Evolutionary conservation across 2,888 invertebrate species (phyloP), one percentile per base, ranked within the genome.

Genomic region (Dascillus cervinus): DNA sequence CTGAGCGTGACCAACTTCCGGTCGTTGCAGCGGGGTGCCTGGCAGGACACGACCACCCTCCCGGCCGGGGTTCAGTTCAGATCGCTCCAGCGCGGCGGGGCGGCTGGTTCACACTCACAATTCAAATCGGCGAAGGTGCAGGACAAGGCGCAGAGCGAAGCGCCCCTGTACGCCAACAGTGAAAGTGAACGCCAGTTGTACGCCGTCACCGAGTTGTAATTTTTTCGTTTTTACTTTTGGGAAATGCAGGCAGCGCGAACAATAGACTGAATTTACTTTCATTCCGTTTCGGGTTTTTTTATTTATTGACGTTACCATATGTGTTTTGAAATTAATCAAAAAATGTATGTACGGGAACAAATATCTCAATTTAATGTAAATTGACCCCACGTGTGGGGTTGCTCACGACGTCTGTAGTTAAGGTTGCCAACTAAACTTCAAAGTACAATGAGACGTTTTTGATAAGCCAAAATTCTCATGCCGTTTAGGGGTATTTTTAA

Each of bases 141-240:
- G 41, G 65, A 60, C 46, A 66, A 58, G 40, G 49, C 55, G 1
- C 56, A 56, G 22, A 55, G 60, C 26, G 60, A 65, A 29, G n/a
- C n/a, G n/a, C 53, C 56, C 9, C 55, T 67, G 51, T 60, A 65
- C 39, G 60, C 65, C 2, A 62, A 66, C 33, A 60, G 59, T 36
- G 68, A 69, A 29, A 67, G 65, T 43, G 65, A 70, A 41, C 62
- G 67, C 39, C 65, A 65, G 42, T 47, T 85, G 44, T 85, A 83
- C 58, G 84, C 83, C 27, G 82, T 86, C 44, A 81, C 86, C 32
- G 81, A 75, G 57, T 69, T 78, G 67, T 78, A 75, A 67, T 28
- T 36, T 36, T 46, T 52, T 50, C 46, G 31, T 41, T 45, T 43
- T 49, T 46, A 42, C 43, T 47, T 57, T 62, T 62, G 60, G 63